phyloP scores from a whole-genome alignment of 2,113 vertebrate genomes.

The Camelus bactrianus region DNA sequence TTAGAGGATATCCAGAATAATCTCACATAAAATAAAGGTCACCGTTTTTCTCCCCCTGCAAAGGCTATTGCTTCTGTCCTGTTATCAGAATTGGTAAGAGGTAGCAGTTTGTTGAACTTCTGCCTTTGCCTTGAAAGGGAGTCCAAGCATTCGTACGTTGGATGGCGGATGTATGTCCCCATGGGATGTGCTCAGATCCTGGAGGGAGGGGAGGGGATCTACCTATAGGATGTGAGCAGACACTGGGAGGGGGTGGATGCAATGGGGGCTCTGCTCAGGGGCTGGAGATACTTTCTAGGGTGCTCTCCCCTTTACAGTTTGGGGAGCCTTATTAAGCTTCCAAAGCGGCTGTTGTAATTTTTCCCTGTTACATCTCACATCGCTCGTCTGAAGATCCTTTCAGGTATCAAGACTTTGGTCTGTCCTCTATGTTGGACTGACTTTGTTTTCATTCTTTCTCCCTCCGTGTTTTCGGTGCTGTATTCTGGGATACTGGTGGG shows the following conservation, averaged over 20 bases:
- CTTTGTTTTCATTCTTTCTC: neutral
- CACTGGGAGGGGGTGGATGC: neutral
- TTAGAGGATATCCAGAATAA: neutral
- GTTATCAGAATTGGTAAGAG: neutral
- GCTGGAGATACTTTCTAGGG: neutral
- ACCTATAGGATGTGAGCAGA: neutral
- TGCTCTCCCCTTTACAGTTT: neutral
- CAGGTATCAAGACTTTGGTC: neutral
- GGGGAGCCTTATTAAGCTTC: neutral
- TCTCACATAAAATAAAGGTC: neutral
- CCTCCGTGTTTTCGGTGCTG: neutral
- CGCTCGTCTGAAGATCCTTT: neutral
- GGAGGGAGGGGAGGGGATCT: neutral
- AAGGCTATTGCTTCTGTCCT: neutral
- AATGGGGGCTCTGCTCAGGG: neutral
- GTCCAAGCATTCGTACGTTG: neutral
- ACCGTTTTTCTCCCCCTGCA: neutral
- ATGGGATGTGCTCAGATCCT: neutral
- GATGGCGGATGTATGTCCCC: neutral
- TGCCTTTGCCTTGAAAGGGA: neutral
- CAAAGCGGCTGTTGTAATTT: neutral
- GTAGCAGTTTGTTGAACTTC: neutral
- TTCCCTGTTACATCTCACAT: neutral
- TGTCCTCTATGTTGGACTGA: accelerated
- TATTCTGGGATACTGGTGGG: neutral